Conservation (phyloP, 2,797 vertebrate genomes). For the Merluccius polli region DNA sequence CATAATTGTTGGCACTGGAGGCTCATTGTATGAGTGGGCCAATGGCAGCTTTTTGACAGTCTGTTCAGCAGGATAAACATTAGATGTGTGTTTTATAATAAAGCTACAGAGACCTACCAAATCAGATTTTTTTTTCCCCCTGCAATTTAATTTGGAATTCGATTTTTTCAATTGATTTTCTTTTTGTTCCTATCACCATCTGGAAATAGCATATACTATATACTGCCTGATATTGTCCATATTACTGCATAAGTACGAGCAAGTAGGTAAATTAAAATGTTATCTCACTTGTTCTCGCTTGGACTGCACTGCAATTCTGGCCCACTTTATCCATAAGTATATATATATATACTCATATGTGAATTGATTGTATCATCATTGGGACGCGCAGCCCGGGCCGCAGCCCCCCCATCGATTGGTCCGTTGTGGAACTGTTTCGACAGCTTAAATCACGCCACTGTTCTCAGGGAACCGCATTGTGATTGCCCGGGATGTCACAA, state of each 20-base stretch:
- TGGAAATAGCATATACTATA: not conserved
- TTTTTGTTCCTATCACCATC: not conserved
- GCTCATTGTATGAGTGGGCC: not conserved
- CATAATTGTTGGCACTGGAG: not conserved
- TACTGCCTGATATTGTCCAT: not conserved
- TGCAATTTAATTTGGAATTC: not conserved
- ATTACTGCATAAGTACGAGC: too few relatives aligned
- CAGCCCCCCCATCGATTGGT: slow-evolving; percentile 26
- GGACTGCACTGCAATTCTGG: not conserved
- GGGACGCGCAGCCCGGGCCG: slow-evolving; percentile 11
- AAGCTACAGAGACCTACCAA: not conserved
- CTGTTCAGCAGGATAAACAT: not conserved
- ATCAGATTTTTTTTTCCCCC: not conserved
- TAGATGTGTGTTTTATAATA: not conserved
- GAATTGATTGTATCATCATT: slow-evolving; percentile 22
- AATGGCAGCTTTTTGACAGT: not conserved
- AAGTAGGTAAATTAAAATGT: not conserved
- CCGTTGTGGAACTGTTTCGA: slow-evolving; percentile 41
- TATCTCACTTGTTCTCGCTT: not conserved
- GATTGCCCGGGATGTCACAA: slow-evolving; percentile 43
- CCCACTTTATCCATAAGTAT: slow-evolving; percentile 7
- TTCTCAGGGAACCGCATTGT: slow-evolving; percentile 24
- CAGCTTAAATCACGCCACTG: slow-evolving; percentile 41
- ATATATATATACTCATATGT: slow-evolving; percentile 11
- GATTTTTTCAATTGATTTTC: not conserved